Percentiles rank a stretch among this genome's conserved stretches.
phyloP scores from a whole-genome alignment of 2,113 vertebrate genomes.

The Pampusana beccarii region DNA sequence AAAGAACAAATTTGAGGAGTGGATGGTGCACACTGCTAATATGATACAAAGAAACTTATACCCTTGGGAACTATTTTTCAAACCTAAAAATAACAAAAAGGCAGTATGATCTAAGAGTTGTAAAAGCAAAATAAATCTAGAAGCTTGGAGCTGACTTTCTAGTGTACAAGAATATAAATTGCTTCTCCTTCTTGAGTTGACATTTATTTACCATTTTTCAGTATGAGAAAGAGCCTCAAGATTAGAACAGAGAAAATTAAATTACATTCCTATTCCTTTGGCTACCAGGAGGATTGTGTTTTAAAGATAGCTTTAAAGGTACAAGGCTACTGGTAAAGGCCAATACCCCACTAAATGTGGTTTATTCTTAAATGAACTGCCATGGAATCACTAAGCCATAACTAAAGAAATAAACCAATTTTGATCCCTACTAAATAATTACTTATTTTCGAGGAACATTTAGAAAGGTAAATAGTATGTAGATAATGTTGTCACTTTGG shows the following conservation, averaged over 20 bases:
- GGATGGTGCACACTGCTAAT: not conserved
- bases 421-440: not conserved
- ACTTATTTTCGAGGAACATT: not conserved
- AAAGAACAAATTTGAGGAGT: not conserved
- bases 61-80: conserved; percentile 53
- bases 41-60: not conserved
- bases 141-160: conserved; percentile 41
- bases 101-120: not conserved
- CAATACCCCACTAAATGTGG: not conserved
- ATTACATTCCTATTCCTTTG: conserved; percentile 44
- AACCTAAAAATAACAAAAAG: conserved; percentile 26
- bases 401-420: not conserved
- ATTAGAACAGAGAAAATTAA: conserved; percentile 64
- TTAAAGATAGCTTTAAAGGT: conserved; percentile 43
- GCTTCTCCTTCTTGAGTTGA: conserved; percentile 41
- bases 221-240: conserved; percentile 25
- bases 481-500: not conserved
- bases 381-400: not conserved
- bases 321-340: not conserved
- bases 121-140: conserved; percentile 64
- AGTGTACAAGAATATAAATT: conserved; percentile 44
- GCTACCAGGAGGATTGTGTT: not conserved
- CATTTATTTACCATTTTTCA: conserved; percentile 63
- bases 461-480: not conserved
- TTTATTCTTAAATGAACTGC: not conserved